Base-by-base conservation (phyloP, 2,888 invertebrate species). In the Teleiodes luculella region DNA sequence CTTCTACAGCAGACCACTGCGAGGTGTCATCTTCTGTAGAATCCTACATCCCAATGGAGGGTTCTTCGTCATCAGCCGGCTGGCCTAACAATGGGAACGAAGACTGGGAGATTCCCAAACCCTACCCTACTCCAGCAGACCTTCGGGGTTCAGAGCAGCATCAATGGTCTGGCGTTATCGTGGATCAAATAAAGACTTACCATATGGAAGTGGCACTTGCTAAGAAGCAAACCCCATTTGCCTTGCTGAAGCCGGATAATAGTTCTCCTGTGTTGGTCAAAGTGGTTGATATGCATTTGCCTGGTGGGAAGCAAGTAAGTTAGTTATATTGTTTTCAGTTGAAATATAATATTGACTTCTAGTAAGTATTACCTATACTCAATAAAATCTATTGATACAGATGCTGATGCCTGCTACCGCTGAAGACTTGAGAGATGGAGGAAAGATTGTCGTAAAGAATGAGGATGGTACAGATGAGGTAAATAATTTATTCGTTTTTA, bases 381-480 rank as follows among this genome's bases (percentile, higher is more conserved):
- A 36, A 13, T 20, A 31, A 13, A 24, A 30, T 16, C n/a, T 14
- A 16, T 16, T 14, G 13, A 20, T 60, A 6, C 65, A 94, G 92
- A 92, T 94, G 90, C 72, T 94, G 62, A 93, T 94, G 7, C 94
- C 94, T 0, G 94, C 94, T 0, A 93, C 93, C 7, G 93, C 94
- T 1, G 94, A 94, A 65, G 94, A 94, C 76, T 79, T 94, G 36
- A 91, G 92, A 68, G 87, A 90, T 55, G 91, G 92, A 33, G 93
- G 93, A 0, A 93, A 93, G 74, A 92, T 94, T 56, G 85, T 90
- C 3, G 67, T 90, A 13, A 80, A 84, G 18, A 76, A 82, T 57
- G 77, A 82, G 28, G 65, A 72, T 1, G 67, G 65, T 10, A 59
- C 61, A 1, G 46, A 68, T 11, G 72, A 72, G 73, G 82, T 80